Evolutionary conservation across 37 sponge, comb jelly and placozoan species (phyloP), one percentile per base, ranked within the genome.

Genomic region (Beroe forskalii): DNA sequence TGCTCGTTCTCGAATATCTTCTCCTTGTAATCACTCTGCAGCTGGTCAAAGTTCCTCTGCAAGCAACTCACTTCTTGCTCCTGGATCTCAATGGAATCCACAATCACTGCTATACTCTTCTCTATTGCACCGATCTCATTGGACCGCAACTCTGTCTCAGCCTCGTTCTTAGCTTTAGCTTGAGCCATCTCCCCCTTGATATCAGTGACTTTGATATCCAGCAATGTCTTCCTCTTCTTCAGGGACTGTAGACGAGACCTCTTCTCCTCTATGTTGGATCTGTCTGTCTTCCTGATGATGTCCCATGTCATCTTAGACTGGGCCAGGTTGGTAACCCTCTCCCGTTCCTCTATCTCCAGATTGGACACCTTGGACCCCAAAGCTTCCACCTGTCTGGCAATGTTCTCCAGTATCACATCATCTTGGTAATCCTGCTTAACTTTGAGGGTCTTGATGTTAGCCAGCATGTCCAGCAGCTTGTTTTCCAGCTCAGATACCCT

Each of bases 131-230:
- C 72, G 1, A 69, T 69, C 32, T 69, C 72, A 32, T 27, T 14
- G 4, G 35, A 33, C 17, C 72, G 28, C 9, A 32, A 33, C 72
- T 69, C 33, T 32, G 17, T 69, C 32, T 69, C 32, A 19, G 35
- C 19, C 33, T 69, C 72, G 32, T 69, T 69, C 35, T 69, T 33
- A 14, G 72, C 72, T 69, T 31, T 69, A 36, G 38, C 38, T 69
- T 69, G 33, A 6, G 72, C 27, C 72, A 35, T 69, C 32, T 69
- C 72, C 32, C 32, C 33, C 35, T 69, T 69, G 19, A 69, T 32
- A 9, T 69, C 72, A 9, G 72, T 33, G 8, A 69, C 38, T 69
- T 69, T 69, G 32, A 12, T 32, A 14, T 69, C 72, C 19, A 69
- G 72, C 6, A 36, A 9, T 35, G 72, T 14, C 32, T 35, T 69